Conservation (phyloP, 2,113 vertebrate species). For the Rhinopithecus roxellana region DNA sequence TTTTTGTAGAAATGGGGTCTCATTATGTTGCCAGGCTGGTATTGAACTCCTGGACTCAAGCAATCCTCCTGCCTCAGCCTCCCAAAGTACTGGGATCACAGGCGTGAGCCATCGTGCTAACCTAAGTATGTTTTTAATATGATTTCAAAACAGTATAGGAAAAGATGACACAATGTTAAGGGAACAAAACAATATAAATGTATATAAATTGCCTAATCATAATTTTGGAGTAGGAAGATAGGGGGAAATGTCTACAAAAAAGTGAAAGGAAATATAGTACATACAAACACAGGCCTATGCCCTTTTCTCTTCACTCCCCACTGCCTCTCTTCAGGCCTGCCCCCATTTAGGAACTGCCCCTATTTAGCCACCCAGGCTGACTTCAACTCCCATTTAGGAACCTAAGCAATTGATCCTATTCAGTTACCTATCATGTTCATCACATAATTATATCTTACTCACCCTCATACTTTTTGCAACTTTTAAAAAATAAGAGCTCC, state of each 20-base stretch:
- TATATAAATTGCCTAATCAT: slow-evolving; percentile 14
- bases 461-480: background rate
- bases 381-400: background rate
- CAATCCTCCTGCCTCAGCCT: background rate
- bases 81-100: background rate
- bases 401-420: background rate
- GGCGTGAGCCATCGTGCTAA: background rate
- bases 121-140: background rate
- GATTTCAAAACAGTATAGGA: slow-evolving; percentile 30
- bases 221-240: background rate
- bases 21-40: background rate
- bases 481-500: slow-evolving; percentile 29
- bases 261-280: background rate
- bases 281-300: background rate
- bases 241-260: background rate
- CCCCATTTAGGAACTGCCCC: background rate
- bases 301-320: background rate
- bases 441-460: background rate
- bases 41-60: background rate
- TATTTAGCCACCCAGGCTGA: background rate
- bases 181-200: slow-evolving; percentile 15
- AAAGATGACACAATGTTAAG: background rate
- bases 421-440: background rate
- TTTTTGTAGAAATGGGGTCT: background rate
- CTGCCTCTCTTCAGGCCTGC: background rate